A percentile compares a stretch with the other conserved stretches of the same genome.
Evolutionary conservation across 2,888 invertebrate species (phyloP).

Genomic region (Ypsolopha sequella): DNA sequence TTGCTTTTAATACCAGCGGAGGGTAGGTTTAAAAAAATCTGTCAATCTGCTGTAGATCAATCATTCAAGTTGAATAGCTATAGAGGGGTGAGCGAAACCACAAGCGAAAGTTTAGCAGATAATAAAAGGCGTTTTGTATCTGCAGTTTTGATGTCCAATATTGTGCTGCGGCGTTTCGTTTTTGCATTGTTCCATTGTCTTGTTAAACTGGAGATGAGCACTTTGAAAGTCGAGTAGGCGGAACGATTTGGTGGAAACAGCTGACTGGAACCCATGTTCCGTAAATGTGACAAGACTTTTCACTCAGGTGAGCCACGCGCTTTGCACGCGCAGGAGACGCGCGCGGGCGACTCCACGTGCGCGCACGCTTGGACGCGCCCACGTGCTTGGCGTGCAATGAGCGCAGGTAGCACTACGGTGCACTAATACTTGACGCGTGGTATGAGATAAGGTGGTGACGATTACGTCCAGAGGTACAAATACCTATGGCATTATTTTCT

Average conservation of each 20-base stretch:
- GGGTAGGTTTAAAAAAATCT: slow-evolving; percentile 63
- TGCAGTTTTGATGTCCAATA: slow-evolving; percentile 62
- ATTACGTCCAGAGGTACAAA: no score
- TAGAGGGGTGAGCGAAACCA: slow-evolving; percentile 54
- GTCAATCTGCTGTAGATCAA: slow-evolving; percentile 69
- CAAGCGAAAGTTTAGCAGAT: slow-evolving; percentile 55
- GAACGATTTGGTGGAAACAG: no score
- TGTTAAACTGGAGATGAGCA: not conserved
- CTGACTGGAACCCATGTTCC: not conserved
- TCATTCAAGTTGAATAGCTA: slow-evolving; percentile 56
- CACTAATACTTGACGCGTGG: slow-evolving; percentile 15
- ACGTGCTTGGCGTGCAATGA: slow-evolving; percentile 30
- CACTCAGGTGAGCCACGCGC: slow-evolving; percentile 8
- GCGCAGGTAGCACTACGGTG: slow-evolving; percentile 14
- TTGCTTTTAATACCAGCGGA: slow-evolving; percentile 67
- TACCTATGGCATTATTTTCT: no score
- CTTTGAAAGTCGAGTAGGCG: not conserved
- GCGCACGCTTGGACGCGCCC: slow-evolving; percentile 33
- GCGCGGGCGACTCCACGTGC: slow-evolving; percentile 42
- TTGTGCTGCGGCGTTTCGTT: slow-evolving; percentile 47
- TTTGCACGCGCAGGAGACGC: slow-evolving; percentile 6
- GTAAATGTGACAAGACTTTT: slow-evolving; percentile 9
- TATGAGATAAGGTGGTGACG: not conserved
- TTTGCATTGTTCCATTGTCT: slow-evolving; percentile 12
- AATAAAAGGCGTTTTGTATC: slow-evolving; percentile 64